Evolutionary conservation across 1,140 invertebrate species (phyloP).

Genomic region (Caenorhabditis briggsae): DNA sequence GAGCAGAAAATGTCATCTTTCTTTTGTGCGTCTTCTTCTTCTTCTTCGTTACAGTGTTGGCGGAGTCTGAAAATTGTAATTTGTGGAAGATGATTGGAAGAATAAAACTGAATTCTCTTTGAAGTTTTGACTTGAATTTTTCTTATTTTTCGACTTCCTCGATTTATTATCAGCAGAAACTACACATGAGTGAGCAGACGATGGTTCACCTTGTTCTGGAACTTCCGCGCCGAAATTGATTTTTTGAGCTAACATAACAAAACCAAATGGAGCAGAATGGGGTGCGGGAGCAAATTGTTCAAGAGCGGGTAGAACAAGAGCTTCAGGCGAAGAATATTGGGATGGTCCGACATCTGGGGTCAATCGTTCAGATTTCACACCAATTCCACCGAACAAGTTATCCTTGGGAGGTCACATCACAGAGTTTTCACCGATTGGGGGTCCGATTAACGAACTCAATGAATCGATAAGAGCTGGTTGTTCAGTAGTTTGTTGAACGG

Average conservation of each 20-base stretch:
- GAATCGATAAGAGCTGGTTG: not conserved
- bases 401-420: conserved; percentile 3
- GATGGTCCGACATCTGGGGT: not conserved
- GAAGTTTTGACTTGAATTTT: too few relatives aligned
- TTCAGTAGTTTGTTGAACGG: not conserved
- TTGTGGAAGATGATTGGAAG: too few relatives aligned
- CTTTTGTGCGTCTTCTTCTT: conserved; percentile 4
- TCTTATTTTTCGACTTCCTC: conserved; percentile 21
- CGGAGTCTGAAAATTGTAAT: not conserved
- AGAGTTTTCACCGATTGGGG: conserved; percentile 12
- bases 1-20: not conserved
- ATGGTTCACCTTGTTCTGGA: not conserved
- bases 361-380: conserved; percentile 10
- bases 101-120: too few relatives aligned
- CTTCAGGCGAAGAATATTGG: not conserved
- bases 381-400: conserved; percentile 1
- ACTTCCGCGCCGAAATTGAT: not conserved
- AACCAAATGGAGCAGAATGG: not conserved
- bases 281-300: not conserved
- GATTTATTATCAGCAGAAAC: not conserved
- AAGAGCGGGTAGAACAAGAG: not conserved
- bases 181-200: not conserved
- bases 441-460: not conserved
- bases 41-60: not conserved
- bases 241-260: not conserved